Evolutionary conservation across 2,888 invertebrate genomes (phyloP), one percentile per base, ranked within the genome.

Genomic region (Shargacucullia verbasci): DNA sequence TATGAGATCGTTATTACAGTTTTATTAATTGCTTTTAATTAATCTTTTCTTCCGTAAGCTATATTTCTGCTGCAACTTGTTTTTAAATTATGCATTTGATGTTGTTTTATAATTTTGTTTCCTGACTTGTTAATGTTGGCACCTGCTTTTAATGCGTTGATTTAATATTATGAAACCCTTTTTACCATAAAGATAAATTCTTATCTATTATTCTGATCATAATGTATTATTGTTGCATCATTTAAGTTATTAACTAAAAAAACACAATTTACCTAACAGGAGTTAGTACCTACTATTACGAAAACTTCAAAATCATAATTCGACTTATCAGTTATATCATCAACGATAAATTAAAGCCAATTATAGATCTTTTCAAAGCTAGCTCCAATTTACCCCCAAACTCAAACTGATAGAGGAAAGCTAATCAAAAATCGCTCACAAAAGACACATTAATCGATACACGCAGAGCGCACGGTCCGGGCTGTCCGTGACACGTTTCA

Each of bases 401-500:
- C 7, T 27, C 27, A 27, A 27, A 29, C 7, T 37, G 14, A 37
- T 37, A 31, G 6, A 44, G 49, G 38, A 39, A 46, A 59, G 39
- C 62, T 56, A 67, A 73, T 70, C 63, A 67, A 57, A 70, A 60
- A 64, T 52, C 44, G 27, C 11, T 59, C 48, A 53, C 56, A 60
- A 55, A 64, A 67, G 57, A 53, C 45, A 43, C 57, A 54, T 50
- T 34, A 54, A 46, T 59, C 60, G 45, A 40, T 55, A 46, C 10
- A 31, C 37, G 12, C 52, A 33, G 37, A 48, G 20, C 33, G 55
- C 52, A 49, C 44, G 38, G 38, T 39, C 59, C n/a, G 46, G 56
- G 53, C 66, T 68, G 79, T 63, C 75, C 74, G 76, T 84, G 82
- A 81, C 81, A 83, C 82, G 82, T 82, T 86, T 82, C 72, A 68